phyloP scores from a whole-genome alignment of 2,797 vertebrate species.

The Florisuga fusca region DNA sequence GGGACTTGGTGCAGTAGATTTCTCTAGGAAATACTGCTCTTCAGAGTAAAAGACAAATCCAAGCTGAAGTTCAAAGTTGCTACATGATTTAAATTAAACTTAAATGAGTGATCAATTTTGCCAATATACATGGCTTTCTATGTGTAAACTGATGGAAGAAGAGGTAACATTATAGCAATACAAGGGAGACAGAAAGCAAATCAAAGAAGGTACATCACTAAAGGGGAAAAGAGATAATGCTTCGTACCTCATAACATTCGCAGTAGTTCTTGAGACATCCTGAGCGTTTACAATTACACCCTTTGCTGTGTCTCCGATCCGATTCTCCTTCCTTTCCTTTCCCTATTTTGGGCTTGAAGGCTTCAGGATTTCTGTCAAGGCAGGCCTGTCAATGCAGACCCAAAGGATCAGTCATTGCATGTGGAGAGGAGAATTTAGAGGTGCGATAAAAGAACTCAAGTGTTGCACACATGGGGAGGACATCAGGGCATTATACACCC shows the following conservation, averaged over 20 bases:
- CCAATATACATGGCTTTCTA: background rate
- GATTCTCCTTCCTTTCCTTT: constrained; percentile 98
- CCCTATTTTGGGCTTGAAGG: constrained; percentile 98
- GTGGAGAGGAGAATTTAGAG: background rate
- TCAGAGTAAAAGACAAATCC: background rate
- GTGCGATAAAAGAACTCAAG: background rate
- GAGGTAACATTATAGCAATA: background rate
- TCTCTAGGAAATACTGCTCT: background rate
- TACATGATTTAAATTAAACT: background rate
- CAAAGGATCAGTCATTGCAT: constrained; percentile 20
- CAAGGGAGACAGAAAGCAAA: background rate
- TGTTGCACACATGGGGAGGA: background rate
- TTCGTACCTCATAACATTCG: constrained; percentile 95
- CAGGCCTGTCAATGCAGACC: constrained; percentile 86
- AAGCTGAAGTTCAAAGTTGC: background rate
- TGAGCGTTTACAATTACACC: constrained; percentile 97
- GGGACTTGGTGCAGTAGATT: background rate
- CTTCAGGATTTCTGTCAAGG: constrained; percentile 97
- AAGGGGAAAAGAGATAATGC: background rate
- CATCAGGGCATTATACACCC: background rate
- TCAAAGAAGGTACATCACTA: background rate
- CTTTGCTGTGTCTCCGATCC: constrained; percentile 96
- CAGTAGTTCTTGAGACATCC: constrained; percentile 99
- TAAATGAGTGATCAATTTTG: background rate
- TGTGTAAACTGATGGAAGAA: background rate